phyloP scores from a whole-genome alignment of 2,888 invertebrate genomes.

The Adelphocoris suturalis region DNA sequence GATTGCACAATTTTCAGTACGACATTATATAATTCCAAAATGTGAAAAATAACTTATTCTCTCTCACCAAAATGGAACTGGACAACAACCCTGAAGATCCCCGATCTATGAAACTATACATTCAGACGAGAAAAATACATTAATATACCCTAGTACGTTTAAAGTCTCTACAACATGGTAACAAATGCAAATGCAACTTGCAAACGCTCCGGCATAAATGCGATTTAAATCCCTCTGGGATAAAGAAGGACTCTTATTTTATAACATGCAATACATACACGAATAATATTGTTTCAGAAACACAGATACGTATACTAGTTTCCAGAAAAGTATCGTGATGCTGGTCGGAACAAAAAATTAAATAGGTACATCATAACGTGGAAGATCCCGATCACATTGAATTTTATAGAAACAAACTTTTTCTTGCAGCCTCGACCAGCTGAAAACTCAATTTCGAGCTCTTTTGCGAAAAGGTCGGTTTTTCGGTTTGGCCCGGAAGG shows the following conservation, averaged over 20 bases:
- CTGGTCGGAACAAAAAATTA: background rate
- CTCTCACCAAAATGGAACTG: background rate
- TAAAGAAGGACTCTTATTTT: background rate
- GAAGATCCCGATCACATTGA: background rate
- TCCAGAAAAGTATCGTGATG: background rate
- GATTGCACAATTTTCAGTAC: background rate
- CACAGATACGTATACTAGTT: background rate
- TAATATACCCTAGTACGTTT: background rate
- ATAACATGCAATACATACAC: background rate
- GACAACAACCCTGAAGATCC: background rate
- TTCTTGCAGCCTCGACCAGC: background rate
- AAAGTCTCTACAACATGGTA: conserved; percentile 24
- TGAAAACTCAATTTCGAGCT: conserved; percentile 39
- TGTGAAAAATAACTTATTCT: conserved; percentile 3
- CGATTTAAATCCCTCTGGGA: background rate
- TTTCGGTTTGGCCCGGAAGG: conserved; percentile 54
- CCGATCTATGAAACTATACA: background rate
- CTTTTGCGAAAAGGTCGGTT: conserved; percentile 64
- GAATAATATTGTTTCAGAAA: conserved; percentile 1
- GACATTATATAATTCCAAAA: conserved; percentile 34
- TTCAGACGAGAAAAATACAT: conserved; percentile 32
- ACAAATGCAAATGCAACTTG: background rate
- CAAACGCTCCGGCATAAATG: conserved; percentile 9
- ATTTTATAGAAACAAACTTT: background rate
- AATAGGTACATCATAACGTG: background rate